These are phyloP conservation scores for Ictalurus furcatus DNA, from an alignment of 2,113 vertebrate genomes.

Conservation along the genomic window DNA sequence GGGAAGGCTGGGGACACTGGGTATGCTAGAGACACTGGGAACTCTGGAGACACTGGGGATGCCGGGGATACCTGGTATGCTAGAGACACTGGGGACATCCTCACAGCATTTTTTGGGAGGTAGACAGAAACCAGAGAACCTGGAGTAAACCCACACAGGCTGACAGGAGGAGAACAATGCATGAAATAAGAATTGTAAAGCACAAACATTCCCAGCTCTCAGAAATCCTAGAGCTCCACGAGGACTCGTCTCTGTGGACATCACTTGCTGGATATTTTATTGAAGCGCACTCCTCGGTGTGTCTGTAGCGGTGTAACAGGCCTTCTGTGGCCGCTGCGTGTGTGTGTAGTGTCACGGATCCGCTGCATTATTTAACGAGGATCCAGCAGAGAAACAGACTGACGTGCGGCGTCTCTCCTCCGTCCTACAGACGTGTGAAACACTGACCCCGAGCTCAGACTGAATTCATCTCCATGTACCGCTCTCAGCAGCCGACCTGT, in stretches of 20 bases:
- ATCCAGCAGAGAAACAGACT: not conserved
- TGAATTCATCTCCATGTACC: not conserved
- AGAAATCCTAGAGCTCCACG: not conserved
- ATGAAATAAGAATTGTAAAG: not conserved
- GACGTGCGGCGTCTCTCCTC: slow-evolving; percentile 26
- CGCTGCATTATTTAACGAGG: slow-evolving; percentile 30
- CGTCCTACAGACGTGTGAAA: slow-evolving; percentile 1
- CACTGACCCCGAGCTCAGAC: not conserved
- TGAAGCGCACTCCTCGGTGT: not conserved
- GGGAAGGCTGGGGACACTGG: too few species aligned
- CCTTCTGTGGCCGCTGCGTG: not conserved
- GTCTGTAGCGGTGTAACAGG: not conserved
- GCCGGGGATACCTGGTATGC: accelerated
- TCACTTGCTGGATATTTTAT: not conserved
- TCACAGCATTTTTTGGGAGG: not conserved
- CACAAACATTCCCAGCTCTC: not conserved
- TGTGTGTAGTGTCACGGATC: not conserved
- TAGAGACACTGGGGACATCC: not conserved
- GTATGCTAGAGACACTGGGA: too few species aligned
- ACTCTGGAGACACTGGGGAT: not conserved
- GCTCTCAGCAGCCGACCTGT: slow-evolving; percentile 7
- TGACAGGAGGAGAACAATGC: not conserved
- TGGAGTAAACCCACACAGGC: not conserved
- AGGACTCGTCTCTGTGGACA: not conserved
- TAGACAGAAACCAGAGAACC: not conserved